Conservation (phyloP, 2,888 invertebrate genomes). For the Netelia melanura region DNA sequence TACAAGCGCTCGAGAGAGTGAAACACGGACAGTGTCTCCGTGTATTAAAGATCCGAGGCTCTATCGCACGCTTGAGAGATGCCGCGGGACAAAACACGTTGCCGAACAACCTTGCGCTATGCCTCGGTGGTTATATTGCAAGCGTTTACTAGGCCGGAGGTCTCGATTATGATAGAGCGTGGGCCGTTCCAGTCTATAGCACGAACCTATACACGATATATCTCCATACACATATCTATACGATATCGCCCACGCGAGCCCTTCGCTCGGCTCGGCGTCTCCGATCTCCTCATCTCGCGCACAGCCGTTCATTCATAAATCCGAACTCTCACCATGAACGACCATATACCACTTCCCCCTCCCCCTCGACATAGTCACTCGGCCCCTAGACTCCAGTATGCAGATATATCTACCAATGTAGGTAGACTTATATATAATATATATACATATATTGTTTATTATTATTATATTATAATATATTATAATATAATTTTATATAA, state of each 20-base stretch:
- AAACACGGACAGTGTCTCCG: slow-evolving; percentile 45
- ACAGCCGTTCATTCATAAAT: slow-evolving; percentile 72
- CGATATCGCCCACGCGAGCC: slow-evolving; percentile 72
- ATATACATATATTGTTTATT: neutral
- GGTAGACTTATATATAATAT: slow-evolving; percentile 37
- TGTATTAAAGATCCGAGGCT: slow-evolving; percentile 33
- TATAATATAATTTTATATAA: too few relatives aligned
- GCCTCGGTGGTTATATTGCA: slow-evolving; percentile 78
- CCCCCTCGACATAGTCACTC: slow-evolving; percentile 40
- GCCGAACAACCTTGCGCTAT: slow-evolving; percentile 80
- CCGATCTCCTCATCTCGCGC: slow-evolving; percentile 82
- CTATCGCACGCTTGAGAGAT: slow-evolving; percentile 44
- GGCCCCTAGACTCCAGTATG: slow-evolving; percentile 40
- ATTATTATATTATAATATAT: too few relatives aligned
- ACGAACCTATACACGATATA: slow-evolving; percentile 35
- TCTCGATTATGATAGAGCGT: slow-evolving; percentile 84
- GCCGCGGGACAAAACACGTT: slow-evolving; percentile 69
- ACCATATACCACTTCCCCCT: slow-evolving; percentile 45
- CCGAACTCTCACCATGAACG: slow-evolving; percentile 64
- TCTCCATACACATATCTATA: slow-evolving; percentile 30
- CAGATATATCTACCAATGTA: slow-evolving; percentile 53
- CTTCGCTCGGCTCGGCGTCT: slow-evolving; percentile 73
- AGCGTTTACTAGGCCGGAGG: slow-evolving; percentile 81
- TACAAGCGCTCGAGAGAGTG: slow-evolving; percentile 49
- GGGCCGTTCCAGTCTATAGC: slow-evolving; percentile 64